Base-by-base conservation (phyloP, 2,113 vertebrate genomes). In the Trogon melanurus region DNA sequence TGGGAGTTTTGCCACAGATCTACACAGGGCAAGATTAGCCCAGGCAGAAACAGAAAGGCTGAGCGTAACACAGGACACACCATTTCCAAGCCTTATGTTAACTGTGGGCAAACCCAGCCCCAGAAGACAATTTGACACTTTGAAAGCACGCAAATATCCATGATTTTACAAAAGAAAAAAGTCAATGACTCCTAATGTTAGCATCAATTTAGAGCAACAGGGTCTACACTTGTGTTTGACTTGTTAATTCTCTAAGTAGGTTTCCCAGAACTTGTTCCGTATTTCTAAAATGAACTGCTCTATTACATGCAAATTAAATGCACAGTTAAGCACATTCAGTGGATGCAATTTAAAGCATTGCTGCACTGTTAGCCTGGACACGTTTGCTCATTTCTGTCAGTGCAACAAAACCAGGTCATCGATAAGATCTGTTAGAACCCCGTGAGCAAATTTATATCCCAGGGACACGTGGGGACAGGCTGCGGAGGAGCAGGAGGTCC, bases 401-500 rank as follows among this genome's bases (percentile, higher is more conserved):
- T 47, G 23, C 25, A 56, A 71, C 47, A 69, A 79, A 91, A 73
- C 7, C 53, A 16, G 58, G 20, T 61, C 23, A 54, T 26, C 25
- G 69, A 61, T 38, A 48, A 81, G 27, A 26, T 9, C 61, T 44
- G 15, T 22, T 22, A 56, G 69, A 74, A 34, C 8, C 23, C 13
- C 27, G 34, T 0, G 0, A 27, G 50, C 25, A 1, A 13, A 62
- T 36, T 9, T 41, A 53, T 26, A 34, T 10, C 0, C 0, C 25
- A 15, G 44, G 41, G 53, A 27, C 11, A 16, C 1, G 3, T 4
- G 34, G 50, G 29, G 32, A 29, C 13, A 53, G 56, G 47, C 75
- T 72, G 75, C 1, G 0, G 13, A 30, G 36, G 38, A 32, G 66
- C 17, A 87, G 38, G 21, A 44, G 20, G 11, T 23, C 70, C 14